Evolutionary conservation across 2,113 vertebrate genomes (phyloP), one percentile per base, ranked within the genome.

Genomic region (Taurulus bubalis): DNA sequence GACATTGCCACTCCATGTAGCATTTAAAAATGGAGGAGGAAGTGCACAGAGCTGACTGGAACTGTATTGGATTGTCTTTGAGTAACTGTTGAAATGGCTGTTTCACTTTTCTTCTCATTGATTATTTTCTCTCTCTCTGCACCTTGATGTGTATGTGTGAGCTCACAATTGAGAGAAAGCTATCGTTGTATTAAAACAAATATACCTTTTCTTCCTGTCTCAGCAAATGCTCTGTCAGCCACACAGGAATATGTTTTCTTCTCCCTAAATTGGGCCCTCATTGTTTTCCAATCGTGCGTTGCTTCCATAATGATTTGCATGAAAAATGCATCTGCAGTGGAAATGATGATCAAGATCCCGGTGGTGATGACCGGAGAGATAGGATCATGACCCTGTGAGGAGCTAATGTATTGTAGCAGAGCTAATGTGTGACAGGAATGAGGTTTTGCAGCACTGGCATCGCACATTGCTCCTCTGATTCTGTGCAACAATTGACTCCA

Each of bases 361-460:
- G 81, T 32, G 92, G 91, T 87, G 91, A 90, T 94, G 92, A 90
- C 92, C 88, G 71, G 76, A 83, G 87, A 89, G 86, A 86, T 80
- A 86, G 85, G 90, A 75, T 67, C 85, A 73, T 92, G 92, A 92
- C 93, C 93, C 93, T 73, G 86, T 85, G 87, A 91, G 91, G 71
- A 90, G 85, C 90, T 92, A 92, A 95, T 95, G 94, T 92, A 94
- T 95, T 89, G 92, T 83, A 86, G 90, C 82, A 67, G 58, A 67
- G 90, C 85, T 89, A 86, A 81, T 77, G 79, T 87, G 79, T 91
- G 91, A 94, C 94, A 92, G 92, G 78, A 91, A 91, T 92, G 87
- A 92, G 91, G 88, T 53, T 86, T 90, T 69, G 71, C 89, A 69
- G 89, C 77, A 68, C 79, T 64, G 83, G 81, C 74, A 66, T 75